Conservation (phyloP, 1,140 invertebrate species). For the Melipona quadrifasciata region DNA sequence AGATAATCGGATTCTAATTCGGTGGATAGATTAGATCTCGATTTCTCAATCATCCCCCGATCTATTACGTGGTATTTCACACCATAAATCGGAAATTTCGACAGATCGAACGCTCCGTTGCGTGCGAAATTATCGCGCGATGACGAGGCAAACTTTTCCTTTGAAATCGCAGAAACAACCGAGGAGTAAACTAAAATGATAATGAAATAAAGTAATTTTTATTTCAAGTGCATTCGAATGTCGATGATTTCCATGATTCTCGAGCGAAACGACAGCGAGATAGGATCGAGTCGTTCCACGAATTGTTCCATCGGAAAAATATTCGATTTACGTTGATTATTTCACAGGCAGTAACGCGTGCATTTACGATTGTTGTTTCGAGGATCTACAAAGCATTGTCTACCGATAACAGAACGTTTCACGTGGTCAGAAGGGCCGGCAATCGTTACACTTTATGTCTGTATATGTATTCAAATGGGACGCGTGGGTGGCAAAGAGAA, state of each 20-base stretch:
- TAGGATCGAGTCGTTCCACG: background rate
- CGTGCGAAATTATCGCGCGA: background rate
- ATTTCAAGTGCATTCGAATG: background rate
- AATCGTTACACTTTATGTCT: constrained; percentile 60
- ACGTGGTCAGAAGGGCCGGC: constrained; percentile 42
- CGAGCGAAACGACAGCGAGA: background rate
- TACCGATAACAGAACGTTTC: constrained; percentile 41
- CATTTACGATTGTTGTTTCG: constrained; percentile 24
- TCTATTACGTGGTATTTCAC: constrained; percentile 10
- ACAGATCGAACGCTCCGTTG: background rate
- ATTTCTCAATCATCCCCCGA: constrained; percentile 34
- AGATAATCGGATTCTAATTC: constrained; percentile 52
- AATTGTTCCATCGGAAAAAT: background rate
- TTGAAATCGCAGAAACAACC: background rate
- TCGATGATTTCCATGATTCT: background rate
- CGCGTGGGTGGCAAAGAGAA: constrained; percentile 58
- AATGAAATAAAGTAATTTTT: background rate
- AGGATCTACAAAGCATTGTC: constrained; percentile 48
- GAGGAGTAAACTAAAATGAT: background rate
- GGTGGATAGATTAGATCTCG: constrained; percentile 22
- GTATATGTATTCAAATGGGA: constrained; percentile 57
- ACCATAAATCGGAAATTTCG: background rate
- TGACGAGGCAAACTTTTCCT: background rate
- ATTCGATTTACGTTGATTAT: constrained; percentile 23
- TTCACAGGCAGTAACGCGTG: constrained; percentile 9